Base-by-base conservation (phyloP, 2,888 invertebrate species). In the Polymixis lichenea region DNA sequence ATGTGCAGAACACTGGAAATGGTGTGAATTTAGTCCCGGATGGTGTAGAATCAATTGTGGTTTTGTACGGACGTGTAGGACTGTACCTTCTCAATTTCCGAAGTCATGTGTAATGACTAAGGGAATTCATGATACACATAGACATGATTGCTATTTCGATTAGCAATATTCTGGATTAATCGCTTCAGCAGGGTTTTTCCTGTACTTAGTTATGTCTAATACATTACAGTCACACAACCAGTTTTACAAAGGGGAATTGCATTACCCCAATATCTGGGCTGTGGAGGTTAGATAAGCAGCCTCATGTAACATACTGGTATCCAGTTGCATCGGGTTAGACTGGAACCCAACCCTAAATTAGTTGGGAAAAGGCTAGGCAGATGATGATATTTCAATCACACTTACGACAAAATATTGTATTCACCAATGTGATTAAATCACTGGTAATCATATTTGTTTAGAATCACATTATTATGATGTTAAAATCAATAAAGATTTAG, bases 1-100 rank as follows among this genome's bases (percentile, higher is more conserved):
- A 81, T 49, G 67, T 75, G 56, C 61, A 56, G 38, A 60, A 46
- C 53, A 51, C 49, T 55, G 58, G 13, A 76, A 71, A 43, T 55
- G 15, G 55, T 75, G 15, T 19, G 56, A 49, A 68, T 64, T 73
- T 32, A 15, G 56, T 58, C 19, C 28, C 65, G 32, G 65, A 65
- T 71, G 6, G 28, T 64, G n/a, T 71, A 13, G 32, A 53, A 56
- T 60, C 51, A 72, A 72, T 72, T 72, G 49, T 60, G 32, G 64
- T 28, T 53, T 77, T 77, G 62, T 56, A 25, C n/a, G 19, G 60
- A 13, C 25, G 7, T n/a, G 49, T 15, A 28, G 9, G 6, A 28
- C 4, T 51, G 19, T n/a, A 43, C n/a, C 17, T 75, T 60, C 15
- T 55, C 7, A 43, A 13, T 25, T 62, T 43, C 15, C 51, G 15